A percentile compares a stretch with the other conserved stretches of the same genome.
Conservation (phyloP, 2,797 vertebrate genomes). For the Balearica regulorum region DNA sequence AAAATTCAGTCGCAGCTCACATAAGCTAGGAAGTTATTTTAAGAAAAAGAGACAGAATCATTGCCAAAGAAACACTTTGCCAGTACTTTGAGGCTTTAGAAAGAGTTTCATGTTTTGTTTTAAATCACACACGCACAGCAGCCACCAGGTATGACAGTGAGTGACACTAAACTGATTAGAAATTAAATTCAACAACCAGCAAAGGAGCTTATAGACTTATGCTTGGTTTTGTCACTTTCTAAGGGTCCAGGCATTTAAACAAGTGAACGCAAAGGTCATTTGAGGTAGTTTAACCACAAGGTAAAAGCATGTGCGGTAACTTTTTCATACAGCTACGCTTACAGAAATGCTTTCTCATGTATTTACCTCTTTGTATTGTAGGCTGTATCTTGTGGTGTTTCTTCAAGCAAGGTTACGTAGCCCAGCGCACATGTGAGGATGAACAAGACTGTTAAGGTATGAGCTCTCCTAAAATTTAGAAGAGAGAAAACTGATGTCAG, state of each 20-base stretch:
- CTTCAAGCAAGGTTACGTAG: constrained; percentile 95
- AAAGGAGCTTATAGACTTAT: not conserved
- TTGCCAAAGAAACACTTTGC: not conserved
- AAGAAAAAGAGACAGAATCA: not conserved
- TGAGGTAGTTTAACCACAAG: not conserved
- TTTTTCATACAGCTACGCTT: not conserved
- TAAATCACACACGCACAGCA: not conserved
- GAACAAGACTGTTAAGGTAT: constrained; percentile 94
- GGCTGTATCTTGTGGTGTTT: constrained; percentile 94
- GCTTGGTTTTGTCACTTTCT: not conserved
- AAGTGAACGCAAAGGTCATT: not conserved
- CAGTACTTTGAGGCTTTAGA: not conserved
- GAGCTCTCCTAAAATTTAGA: constrained; percentile 85
- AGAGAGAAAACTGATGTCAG: not conserved
- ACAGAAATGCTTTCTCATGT: not conserved
- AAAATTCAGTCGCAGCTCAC: not conserved
- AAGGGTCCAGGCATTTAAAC: not conserved
- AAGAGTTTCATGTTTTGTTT: not conserved
- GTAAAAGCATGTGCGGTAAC: rapidly evolving
- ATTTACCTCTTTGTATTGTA: constrained; percentile 95
- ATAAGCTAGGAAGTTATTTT: not conserved
- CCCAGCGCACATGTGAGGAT: constrained; percentile 93
- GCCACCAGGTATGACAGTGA: not conserved
- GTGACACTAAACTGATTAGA: not conserved
- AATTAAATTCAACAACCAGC: not conserved